Evolutionary conservation across 2,888 invertebrate species (phyloP).

Genomic region (Keiferia lycopersicella): DNA sequence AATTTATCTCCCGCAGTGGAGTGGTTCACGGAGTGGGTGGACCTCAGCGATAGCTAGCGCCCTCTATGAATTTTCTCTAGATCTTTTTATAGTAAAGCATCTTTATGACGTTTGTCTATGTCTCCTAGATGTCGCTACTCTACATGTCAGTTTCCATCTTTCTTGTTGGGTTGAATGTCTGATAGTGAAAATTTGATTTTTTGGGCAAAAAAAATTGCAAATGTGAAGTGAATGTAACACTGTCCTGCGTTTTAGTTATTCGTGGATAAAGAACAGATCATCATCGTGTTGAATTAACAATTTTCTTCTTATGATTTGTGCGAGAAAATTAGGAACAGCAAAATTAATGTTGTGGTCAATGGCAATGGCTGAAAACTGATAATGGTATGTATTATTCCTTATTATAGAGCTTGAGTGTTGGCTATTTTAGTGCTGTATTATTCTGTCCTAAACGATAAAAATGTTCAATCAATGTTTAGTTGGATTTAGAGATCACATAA

Average conservation of each 20-base stretch:
- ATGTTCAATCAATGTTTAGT: background rate
- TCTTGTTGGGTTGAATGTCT: slow-evolving; percentile 65
- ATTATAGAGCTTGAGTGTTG: background rate
- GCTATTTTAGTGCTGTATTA: background rate
- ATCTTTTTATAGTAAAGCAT: background rate
- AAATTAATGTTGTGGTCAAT: slow-evolving; percentile 38
- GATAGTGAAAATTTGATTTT: slow-evolving; percentile 56
- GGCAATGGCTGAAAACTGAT: slow-evolving; percentile 34
- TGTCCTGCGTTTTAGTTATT: slow-evolving; percentile 34
- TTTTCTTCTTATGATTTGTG: slow-evolving; percentile 29
- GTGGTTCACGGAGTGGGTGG: no score
- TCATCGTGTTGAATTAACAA: slow-evolving; percentile 30
- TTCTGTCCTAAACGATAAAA: background rate
- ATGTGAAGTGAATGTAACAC: slow-evolving; percentile 34
- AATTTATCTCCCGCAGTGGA: no score
- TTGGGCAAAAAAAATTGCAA: slow-evolving; percentile 51
- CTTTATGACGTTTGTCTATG: background rate
- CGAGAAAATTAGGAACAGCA: slow-evolving; percentile 36
- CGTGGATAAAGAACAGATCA: slow-evolving; percentile 33
- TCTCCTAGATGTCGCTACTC: slow-evolving; percentile 53
- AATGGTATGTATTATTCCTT: slow-evolving; percentile 29
- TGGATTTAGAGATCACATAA: slow-evolving; percentile 47
- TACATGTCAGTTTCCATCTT: slow-evolving; percentile 29
- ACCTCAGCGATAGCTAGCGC: no score
- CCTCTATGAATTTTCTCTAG: background rate